Evolutionary conservation across 2,888 invertebrate species (phyloP).

Genomic region (Ephialtes manifestator): DNA sequence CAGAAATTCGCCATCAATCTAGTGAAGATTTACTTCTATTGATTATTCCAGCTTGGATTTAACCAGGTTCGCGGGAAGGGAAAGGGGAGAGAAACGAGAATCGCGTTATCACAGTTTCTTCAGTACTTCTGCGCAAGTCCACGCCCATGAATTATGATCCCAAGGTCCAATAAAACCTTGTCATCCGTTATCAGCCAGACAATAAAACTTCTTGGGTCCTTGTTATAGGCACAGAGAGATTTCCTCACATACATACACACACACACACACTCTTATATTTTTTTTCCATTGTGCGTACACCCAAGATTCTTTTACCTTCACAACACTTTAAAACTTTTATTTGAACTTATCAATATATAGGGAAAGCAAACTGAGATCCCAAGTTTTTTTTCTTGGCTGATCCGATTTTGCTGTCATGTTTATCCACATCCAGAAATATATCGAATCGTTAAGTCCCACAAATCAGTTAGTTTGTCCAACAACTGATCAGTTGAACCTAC

Average conservation of each 20-base stretch:
- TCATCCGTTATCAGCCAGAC: conserved; percentile 78
- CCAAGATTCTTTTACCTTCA: not conserved
- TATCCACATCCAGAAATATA: too few relatives aligned
- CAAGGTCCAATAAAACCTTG: conserved; percentile 74
- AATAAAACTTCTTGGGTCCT: conserved; percentile 77
- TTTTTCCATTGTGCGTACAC: not conserved
- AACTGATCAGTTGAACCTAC: too few relatives aligned
- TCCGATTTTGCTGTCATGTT: not conserved
- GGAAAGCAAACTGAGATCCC: not conserved
- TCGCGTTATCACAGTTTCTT: not conserved
- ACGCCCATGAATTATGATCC: conserved; percentile 77
- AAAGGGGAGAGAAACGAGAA: not conserved
- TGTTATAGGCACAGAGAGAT: conserved; percentile 70
- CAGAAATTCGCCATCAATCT: not conserved
- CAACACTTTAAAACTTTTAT: not conserved
- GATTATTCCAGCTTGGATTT: not conserved
- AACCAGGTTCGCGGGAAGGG: not conserved
- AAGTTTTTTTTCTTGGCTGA: not conserved
- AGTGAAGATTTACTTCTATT: not conserved
- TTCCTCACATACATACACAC: not conserved
- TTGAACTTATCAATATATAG: not conserved
- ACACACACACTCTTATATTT: not conserved
- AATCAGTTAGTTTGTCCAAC: too few relatives aligned
- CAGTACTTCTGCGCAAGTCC: not conserved
- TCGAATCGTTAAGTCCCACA: too few relatives aligned